Conservation (phyloP, 2,113 vertebrate genomes). For the Pitta sordida region DNA sequence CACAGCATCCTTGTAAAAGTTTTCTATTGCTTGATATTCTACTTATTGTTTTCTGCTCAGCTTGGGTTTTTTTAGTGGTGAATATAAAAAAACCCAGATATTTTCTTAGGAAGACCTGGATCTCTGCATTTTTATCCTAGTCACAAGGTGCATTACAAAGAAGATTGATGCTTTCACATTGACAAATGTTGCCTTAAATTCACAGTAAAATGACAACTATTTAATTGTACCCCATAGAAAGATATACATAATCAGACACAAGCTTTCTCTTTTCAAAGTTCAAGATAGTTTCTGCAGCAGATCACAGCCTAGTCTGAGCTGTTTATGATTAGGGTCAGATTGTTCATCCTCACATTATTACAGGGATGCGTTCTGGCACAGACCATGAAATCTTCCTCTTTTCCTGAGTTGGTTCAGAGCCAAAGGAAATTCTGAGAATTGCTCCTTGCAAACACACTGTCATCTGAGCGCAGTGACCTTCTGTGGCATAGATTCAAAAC, state of each 20-base stretch:
- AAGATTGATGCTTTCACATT: neutral
- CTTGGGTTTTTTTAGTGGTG: neutral
- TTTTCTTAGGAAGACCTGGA: neutral
- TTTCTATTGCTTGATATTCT: neutral
- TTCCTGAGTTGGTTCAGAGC: neutral
- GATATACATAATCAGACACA: neutral
- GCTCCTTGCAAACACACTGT: constrained; percentile 29
- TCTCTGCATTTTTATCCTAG: neutral
- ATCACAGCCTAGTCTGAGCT: neutral
- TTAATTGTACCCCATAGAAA: neutral
- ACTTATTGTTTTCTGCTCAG: neutral
- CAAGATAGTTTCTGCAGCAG: neutral
- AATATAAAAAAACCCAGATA: neutral
- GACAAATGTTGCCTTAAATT: neutral
- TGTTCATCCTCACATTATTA: constrained; percentile 37
- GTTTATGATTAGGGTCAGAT: constrained; percentile 37
- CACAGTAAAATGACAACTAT: neutral
- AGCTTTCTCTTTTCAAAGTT: constrained; percentile 1
- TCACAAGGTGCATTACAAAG: neutral
- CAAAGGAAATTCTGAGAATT: constrained; percentile 49
- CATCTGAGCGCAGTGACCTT: constrained; percentile 1
- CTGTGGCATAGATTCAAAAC: neutral
- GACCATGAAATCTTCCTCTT: constrained; percentile 27
- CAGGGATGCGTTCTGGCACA: constrained; percentile 11
- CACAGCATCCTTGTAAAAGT: neutral